Evolutionary conservation across 2,797 vertebrate species (phyloP).

Genomic region (Alcedo quadribrachys): DNA sequence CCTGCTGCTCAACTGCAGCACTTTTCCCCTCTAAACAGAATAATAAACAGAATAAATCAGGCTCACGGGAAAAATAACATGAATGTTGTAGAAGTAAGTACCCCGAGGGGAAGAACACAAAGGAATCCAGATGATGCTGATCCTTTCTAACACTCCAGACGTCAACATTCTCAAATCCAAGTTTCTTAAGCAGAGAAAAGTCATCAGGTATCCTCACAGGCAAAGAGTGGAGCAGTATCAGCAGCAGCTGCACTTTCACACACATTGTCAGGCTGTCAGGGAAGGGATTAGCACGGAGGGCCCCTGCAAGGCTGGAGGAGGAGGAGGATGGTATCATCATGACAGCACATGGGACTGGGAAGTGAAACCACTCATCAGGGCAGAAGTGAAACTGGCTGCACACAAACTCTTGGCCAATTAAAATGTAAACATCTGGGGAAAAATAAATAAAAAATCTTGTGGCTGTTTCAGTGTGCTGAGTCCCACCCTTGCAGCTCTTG

Average conservation of each 20-base stretch:
- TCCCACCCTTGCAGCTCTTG: not conserved
- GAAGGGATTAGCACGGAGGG: not conserved
- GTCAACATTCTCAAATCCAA: not conserved
- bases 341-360: constrained; percentile 13
- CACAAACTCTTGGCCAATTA: not conserved
- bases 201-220: not conserved
- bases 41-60: not conserved
- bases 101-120: not conserved
- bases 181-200: not conserved
- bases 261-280: not conserved
- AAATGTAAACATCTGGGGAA: constrained; percentile 11
- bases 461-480: not conserved
- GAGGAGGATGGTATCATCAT: not conserved
- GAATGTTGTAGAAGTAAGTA: not conserved
- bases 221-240: not conserved
- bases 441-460: not conserved
- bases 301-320: not conserved
- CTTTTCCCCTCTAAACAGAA: not conserved
- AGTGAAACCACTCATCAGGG: constrained; percentile 39
- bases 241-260: not conserved
- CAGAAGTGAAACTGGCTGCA: constrained; percentile 63
- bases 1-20: not conserved
- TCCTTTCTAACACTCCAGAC: not conserved
- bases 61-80: rapidly evolving
- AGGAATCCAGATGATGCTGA: not conserved